phyloP scores from a whole-genome alignment of 1,140 invertebrate genomes.

The Pentalonia nigronervosa region DNA sequence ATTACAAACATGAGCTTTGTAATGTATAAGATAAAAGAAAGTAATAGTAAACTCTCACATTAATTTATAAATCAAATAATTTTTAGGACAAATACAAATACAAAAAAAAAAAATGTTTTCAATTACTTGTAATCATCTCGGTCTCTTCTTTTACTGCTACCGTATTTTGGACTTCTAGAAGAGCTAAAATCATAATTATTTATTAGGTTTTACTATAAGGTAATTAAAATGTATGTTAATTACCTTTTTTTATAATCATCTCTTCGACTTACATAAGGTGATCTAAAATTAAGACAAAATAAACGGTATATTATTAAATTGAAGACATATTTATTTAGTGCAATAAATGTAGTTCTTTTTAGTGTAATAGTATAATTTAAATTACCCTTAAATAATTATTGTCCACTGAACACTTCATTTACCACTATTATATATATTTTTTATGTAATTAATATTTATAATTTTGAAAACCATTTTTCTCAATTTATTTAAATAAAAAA shows the following conservation, averaged over 20 bases:
- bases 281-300: slow-evolving; percentile 34
- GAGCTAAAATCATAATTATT: slow-evolving; percentile 24
- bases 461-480: neutral
- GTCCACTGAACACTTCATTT: neutral
- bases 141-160: slow-evolving; percentile 49
- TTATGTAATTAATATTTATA: neutral
- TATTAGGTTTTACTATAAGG: neutral
- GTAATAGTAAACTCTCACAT: neutral
- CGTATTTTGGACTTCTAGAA: slow-evolving; percentile 53
- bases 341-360: too few species aligned
- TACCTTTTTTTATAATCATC: slow-evolving; percentile 56
- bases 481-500: neutral
- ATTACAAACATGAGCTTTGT: neutral
- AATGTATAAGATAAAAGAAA: neutral
- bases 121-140: slow-evolving; percentile 51
- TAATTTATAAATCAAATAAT: neutral
- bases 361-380: neutral
- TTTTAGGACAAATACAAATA: neutral
- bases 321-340: neutral
- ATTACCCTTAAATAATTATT: neutral
- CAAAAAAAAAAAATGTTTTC: neutral
- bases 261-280: slow-evolving; percentile 43
- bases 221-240: neutral
- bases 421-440: neutral
- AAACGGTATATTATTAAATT: neutral